Evolutionary conservation across 2,888 invertebrate species (phyloP), one percentile per base, ranked within the genome.

Genomic region (Orthosia cruda): DNA sequence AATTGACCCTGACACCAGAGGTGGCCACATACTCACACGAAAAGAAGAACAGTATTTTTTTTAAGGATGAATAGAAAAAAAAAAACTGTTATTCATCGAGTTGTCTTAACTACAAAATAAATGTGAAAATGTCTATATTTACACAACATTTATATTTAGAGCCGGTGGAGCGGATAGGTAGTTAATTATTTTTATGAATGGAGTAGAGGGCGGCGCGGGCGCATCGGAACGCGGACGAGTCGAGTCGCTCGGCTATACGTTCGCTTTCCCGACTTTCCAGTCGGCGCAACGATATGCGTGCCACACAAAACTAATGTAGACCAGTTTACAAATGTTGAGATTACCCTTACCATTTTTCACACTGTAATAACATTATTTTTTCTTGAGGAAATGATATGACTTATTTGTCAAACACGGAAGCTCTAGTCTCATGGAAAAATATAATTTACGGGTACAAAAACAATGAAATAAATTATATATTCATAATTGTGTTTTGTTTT

Each of bases 221-320:
- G 90, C 91, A 90, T 90, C 89, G 94, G 94, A 95, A 94, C 94
- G 95, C 94, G 94, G 93, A 94, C 92, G 91, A 91, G 89, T 85
- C 85, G 83, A 83, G 87, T 84, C 91, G 92, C 90, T 90, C 81
- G 63, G 75, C 88, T 90, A 78, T 80, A 84, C 90, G 90, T 92
- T 93, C 92, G 92, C 95, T 95, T 95, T 96, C 94, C 95, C 95
- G 94, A 94, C 94, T 95, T 95, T 95, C 94, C 94, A 92, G 91
- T 87, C 84, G 49, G 68, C 69, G 75, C 80, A 74, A 75, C 75
- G 68, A 83, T 71, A 74, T 85, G 84, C 86, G 86, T 81, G 87
- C 75, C 71, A 69, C 62, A 78, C 86, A 69, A 81, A 79, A 65
- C 86, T 81, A 87, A 89, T 90, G 90, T 88, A 89, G 86, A 89